Evolutionary conservation across 2,797 vertebrate species (phyloP).

Genomic region (Hippocampus kuda): DNA sequence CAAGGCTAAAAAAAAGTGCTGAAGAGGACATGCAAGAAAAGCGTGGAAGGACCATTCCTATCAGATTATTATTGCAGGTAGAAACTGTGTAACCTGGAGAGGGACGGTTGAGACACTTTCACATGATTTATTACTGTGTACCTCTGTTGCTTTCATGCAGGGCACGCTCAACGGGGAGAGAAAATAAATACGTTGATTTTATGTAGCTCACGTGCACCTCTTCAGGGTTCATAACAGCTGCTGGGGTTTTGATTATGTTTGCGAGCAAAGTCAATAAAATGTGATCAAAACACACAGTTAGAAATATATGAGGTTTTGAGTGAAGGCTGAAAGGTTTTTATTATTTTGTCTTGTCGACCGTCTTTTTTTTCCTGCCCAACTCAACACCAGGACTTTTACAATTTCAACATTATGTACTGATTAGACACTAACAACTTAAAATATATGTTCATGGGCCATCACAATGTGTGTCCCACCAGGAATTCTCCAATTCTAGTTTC

Average conservation of each 20-base stretch:
- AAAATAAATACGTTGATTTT: slow-evolving; percentile 1
- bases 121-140: neutral
- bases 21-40: neutral
- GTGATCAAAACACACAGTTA: slow-evolving; percentile 1
- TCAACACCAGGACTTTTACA: neutral
- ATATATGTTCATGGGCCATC: neutral
- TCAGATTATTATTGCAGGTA: neutral
- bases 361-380: neutral
- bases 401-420: neutral
- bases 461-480: neutral
- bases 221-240: neutral
- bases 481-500: neutral
- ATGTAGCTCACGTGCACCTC: neutral
- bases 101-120: neutral
- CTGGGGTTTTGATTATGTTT: slow-evolving; percentile 2
- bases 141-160: neutral
- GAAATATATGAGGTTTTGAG: slow-evolving; percentile 6
- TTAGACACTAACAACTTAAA: neutral
- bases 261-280: neutral
- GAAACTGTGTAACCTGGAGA: neutral
- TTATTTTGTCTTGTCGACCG: neutral
- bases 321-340: neutral
- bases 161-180: neutral
- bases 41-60: neutral
- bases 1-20: neutral